Base-by-base conservation (phyloP, 2,888 invertebrate genomes). In the Phanerotoma sp. region DNA sequence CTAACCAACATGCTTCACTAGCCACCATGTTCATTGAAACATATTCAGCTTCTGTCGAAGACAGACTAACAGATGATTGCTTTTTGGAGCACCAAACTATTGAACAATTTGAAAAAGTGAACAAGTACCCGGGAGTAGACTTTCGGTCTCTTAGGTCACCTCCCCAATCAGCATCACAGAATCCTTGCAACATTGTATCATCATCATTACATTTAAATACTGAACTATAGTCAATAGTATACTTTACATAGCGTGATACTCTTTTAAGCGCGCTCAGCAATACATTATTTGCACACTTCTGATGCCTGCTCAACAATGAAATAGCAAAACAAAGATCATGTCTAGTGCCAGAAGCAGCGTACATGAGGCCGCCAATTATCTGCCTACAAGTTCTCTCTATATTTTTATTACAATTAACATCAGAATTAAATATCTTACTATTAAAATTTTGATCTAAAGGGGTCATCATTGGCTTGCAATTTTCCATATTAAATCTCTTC, bases 161-260 rank as follows among this genome's bases (percentile, higher is more conserved):
- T 1, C 22, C 56, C 52, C 56, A 53, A 16, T 57, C 49, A 13
- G 53, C 53, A 21, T 53, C 53, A 6, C 45, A 48, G n/a, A 16
- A 25, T 7, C 25, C 44, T 21, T 44, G 16, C n/a, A 53, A 44
- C 6, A 16, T 5, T 18, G n/a, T n/a, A n/a, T n/a, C n/a, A n/a
- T 20, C 25, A 15, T 40, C 30, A 5, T 35, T 38, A 6, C 42
- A 25, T 22, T 32, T 21, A 52, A 37, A 56, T 15, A 41, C 16
- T 10, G 48, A 33, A 18, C 48, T 42, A 10, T 32, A 18, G 13
- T 22, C 20, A 1, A 16, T 3, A 6, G 45, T 37, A 2, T 37
- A 32, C 9, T 38, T 37, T 3, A 44, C 32, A 20, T 54, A 54
- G 7, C 50, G 32, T 2, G 45, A 20, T 7, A 45, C 50, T 10